phyloP scores from a whole-genome alignment of 2,797 vertebrate genomes.

The Pseudopleuronectes americanus region DNA sequence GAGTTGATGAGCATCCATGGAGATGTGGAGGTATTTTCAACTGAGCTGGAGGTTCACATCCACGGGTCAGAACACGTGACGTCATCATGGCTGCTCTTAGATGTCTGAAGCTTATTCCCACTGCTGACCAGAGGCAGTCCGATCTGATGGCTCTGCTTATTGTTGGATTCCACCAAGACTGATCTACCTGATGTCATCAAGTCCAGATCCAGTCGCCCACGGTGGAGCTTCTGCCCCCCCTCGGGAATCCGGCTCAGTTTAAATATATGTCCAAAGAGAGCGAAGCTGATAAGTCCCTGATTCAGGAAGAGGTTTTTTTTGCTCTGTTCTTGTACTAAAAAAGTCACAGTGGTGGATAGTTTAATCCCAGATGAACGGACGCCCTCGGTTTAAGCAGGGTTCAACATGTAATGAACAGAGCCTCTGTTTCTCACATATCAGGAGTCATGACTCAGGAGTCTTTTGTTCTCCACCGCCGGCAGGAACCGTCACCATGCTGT shows the following conservation, averaged over 20 bases:
- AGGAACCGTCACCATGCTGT: conserved; percentile 19
- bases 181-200: conserved; percentile 21
- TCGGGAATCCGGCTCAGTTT: conserved; percentile 11
- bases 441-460: conserved; percentile 40
- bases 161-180: conserved; percentile 14
- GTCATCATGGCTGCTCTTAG: conserved; percentile 36
- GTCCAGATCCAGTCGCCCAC: conserved; percentile 11
- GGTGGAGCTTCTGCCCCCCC: conserved; percentile 12
- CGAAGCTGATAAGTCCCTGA: conserved; percentile 71
- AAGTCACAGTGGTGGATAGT: conserved; percentile 78
- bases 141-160: conserved; percentile 46
- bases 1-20: conserved; percentile 13
- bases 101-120: conserved; percentile 17
- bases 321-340: conserved; percentile 54
- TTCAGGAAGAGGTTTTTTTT: conserved; percentile 65
- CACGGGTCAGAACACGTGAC: conserved; percentile 31
- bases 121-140: conserved; percentile 34
- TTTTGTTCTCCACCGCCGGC: conserved; percentile 41
- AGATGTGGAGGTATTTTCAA: conserved; percentile 36
- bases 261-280: conserved; percentile 46
- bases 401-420: conserved; percentile 48
- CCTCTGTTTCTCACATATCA: conserved; percentile 25
- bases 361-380: conserved; percentile 49
- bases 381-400: conserved; percentile 34
- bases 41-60: conserved; percentile 47